Evolutionary conservation across 2,113 vertebrate genomes (phyloP).

Genomic region (Siniperca chuatsi): DNA sequence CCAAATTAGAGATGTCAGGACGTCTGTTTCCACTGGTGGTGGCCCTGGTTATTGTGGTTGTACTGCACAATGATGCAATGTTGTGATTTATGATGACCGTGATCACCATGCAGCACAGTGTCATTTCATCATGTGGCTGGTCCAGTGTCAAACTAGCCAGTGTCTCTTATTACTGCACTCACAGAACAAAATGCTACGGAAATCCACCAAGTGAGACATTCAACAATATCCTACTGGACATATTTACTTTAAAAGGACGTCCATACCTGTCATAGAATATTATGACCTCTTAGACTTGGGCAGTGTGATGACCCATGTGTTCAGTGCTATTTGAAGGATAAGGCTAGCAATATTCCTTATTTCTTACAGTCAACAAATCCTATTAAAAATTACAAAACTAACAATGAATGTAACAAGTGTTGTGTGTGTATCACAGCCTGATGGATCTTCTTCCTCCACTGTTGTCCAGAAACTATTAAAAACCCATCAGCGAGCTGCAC

Average conservation of each 20-base stretch:
- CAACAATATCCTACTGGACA: not conserved
- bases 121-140: conserved; percentile 11
- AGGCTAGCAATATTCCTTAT: too few species aligned
- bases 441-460: not conserved
- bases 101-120: not conserved
- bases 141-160: not conserved
- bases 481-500: not conserved
- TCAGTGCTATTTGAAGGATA: not conserved
- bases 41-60: not conserved
- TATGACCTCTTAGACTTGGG: not conserved
- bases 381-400: not conserved
- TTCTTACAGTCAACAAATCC: not conserved
- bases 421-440: too few species aligned
- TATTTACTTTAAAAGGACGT: not conserved
- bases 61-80: not conserved
- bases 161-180: not conserved
- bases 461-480: not conserved
- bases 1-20: not conserved
- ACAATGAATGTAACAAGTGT: not conserved
- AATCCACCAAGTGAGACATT: not conserved
- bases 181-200: not conserved
- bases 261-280: not conserved
- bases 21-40: not conserved
- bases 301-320: not conserved
- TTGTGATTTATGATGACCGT: not conserved